Evolutionary conservation across 2,888 invertebrate species (phyloP), one percentile per base, ranked within the genome.

Genomic region (Cheilosia variabilis): DNA sequence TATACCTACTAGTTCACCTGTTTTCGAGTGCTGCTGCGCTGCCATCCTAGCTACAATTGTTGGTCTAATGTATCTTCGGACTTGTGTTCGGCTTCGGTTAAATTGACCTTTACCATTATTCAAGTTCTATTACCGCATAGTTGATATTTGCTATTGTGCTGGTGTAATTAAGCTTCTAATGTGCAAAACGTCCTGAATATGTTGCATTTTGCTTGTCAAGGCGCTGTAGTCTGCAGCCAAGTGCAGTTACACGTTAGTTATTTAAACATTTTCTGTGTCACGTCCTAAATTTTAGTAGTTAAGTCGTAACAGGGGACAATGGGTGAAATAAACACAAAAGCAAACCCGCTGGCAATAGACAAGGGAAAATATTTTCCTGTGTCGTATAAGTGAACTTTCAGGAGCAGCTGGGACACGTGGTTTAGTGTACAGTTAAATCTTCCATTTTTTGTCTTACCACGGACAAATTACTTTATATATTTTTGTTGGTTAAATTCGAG

Each of bases 41-140:
- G n/a, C 17, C 31, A 34, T 50, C 34, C 60, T 13, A 53, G 17
- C 31, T 31, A 9, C 41, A 37, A 72, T 82, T 71, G 77, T 77
- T 53, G 55, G 47, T 76, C 58, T 76, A 75, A 69, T 82, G 76
- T 66, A 72, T 71, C 45, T 45, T 68, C 45, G 45, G 43, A 31
- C 68, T 19, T 27, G 41, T 27, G 55, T 52, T 53, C 45, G 60
- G 60, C 47, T 31, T 57, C 17, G 78, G 68, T 79, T 66, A 63
- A 83, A 79, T 83, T 79, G 83, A 83, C 83, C 83, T 83, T 78
- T 76, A 52, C 41, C 55, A 55, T 80, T 80, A 80, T 68, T 80
- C 68, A 52, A 37, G 81, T 58, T 50, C 47, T 31, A 53, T 66
- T 66, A 73, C 73, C 31, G 63, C 43, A 63, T 62, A 62, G 72